phyloP scores from a whole-genome alignment of 2,888 invertebrate genomes.

The Maniola hyperantus region DNA sequence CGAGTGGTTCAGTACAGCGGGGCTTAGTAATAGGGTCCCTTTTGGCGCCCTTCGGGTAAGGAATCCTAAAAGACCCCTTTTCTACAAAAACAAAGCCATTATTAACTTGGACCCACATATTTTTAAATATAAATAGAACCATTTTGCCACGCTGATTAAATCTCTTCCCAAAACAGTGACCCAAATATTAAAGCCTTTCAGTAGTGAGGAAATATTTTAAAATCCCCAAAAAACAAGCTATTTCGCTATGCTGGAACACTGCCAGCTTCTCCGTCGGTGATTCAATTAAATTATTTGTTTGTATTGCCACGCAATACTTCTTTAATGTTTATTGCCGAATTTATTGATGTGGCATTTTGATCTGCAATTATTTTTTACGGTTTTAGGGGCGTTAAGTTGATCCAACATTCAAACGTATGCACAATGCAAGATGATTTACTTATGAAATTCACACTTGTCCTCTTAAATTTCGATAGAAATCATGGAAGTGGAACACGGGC shows the following conservation, averaged over 20 bases:
- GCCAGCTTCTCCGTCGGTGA: conserved; percentile 33
- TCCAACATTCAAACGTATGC: too few relatives aligned
- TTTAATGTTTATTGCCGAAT: conserved; percentile 24
- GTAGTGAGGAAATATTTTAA: conserved; percentile 11
- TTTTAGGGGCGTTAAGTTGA: neutral
- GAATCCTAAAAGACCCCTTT: too few relatives aligned
- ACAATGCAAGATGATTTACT: too few relatives aligned
- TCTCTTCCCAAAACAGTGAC: conserved; percentile 11
- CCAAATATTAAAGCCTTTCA: conserved; percentile 1
- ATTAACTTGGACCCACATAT: too few relatives aligned
- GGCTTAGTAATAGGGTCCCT: too few relatives aligned
- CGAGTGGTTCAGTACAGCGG: too few relatives aligned
- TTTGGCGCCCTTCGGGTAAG: too few relatives aligned
- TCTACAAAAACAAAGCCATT: too few relatives aligned
- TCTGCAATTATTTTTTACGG: neutral
- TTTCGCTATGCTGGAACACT: conserved; percentile 27
- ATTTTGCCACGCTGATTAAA: neutral
- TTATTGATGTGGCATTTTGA: conserved; percentile 20
- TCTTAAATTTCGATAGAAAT: too few relatives aligned
- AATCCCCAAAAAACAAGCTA: conserved; percentile 30
- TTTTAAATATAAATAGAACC: too few relatives aligned
- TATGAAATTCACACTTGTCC: too few relatives aligned
- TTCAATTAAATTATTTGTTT: conserved; percentile 41
- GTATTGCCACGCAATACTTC: conserved; percentile 22
- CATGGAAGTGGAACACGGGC: too few relatives aligned